Percentiles rank a stretch among this genome's conserved stretches.
Evolutionary conservation across 2,797 vertebrate genomes (phyloP).

Genomic region (Apogon talboti): DNA sequence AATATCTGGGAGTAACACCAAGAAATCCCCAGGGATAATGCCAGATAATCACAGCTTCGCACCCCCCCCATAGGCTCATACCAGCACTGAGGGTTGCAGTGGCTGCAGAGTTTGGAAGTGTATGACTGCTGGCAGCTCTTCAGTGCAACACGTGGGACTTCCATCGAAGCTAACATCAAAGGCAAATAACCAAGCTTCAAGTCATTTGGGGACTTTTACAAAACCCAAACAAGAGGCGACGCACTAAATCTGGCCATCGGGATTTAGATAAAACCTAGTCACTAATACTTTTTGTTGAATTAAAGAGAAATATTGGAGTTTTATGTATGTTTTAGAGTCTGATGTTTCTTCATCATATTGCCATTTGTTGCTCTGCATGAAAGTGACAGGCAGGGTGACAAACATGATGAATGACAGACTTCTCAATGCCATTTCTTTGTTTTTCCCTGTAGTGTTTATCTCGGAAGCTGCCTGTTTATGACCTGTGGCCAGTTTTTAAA

Average conservation of each 20-base stretch:
- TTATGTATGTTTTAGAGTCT: background rate
- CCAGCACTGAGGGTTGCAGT: conserved; percentile 25
- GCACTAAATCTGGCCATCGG: conserved; percentile 40
- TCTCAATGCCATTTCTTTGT: background rate
- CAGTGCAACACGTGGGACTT: conserved; percentile 59
- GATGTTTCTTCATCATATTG: background rate
- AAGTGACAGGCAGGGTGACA: background rate
- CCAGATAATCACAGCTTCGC: conserved; percentile 54
- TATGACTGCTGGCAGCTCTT: conserved; percentile 50
- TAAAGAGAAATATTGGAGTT: conserved; percentile 16
- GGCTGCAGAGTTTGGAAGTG: conserved; percentile 51
- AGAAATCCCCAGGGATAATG: conserved; percentile 53
- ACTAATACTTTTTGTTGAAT: conserved; percentile 12
- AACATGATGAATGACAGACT: conserved; percentile 2
- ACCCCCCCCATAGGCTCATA: conserved; percentile 29
- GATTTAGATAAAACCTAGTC: conserved; percentile 46
- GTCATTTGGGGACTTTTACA: conserved; percentile 44
- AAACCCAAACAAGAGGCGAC: conserved; percentile 51
- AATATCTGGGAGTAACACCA: conserved; percentile 64
- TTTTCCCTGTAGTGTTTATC: background rate
- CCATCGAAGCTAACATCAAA: conserved; percentile 70
- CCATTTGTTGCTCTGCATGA: conserved; percentile 10
- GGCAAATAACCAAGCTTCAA: conserved; percentile 52
- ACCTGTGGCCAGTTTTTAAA: background rate
- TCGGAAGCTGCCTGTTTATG: background rate